Evolutionary conservation across 2,113 vertebrate species (phyloP), one percentile per base, ranked within the genome.

Genomic region (Alaudala cheleensis): DNA sequence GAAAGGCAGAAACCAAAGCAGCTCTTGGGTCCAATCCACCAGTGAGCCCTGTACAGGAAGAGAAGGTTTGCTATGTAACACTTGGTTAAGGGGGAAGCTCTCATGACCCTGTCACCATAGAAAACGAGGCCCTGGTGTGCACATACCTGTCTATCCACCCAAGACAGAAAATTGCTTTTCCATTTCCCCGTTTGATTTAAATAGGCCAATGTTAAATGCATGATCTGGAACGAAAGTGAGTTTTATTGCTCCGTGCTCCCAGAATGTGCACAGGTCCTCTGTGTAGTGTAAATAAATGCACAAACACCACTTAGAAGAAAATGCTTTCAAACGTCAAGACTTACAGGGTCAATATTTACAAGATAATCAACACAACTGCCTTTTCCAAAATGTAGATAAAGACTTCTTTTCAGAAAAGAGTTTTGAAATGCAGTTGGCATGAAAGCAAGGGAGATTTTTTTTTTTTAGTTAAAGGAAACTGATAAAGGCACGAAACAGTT

Each of bases 121-220:
- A 67, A 57, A 5, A 4, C 0, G 0, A 83, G 40, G 7, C 5
- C 20, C 77, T 53, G 1, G 0, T 34, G 49, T 5, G 2, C 54
- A 71, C 4, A 2, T 21, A 71, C 4, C 12, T 1, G 0, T 19
- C 37, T 39, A 26, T 31, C 24, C 62, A 39, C 3, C 1, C 39
- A 39, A 62, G 66, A 70, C 23, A 71, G n/a, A 87, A 92, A 76
- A 77, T 17, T 28, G 39, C 10, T 34, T 18, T 67, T 73, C 28
- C 29, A 53, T 25, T 53, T 80, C 11, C 29, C 6, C 42, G 11
- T 26, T 39, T 70, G n/a, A 90, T 53, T 86, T 81, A 44, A 73
- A 53, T 12, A 62, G 34, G 16, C 4, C 14, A 31, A 10, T 34
- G 64, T 53, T 54, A 91, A 93, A 90, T 45, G 39, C 15, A 50